A percentile compares a stretch with the other conserved stretches of the same genome.
Evolutionary conservation across 35 echinoderm and acorn worm species (phyloP).

Genomic region (Heliocidaris tuberculata): DNA sequence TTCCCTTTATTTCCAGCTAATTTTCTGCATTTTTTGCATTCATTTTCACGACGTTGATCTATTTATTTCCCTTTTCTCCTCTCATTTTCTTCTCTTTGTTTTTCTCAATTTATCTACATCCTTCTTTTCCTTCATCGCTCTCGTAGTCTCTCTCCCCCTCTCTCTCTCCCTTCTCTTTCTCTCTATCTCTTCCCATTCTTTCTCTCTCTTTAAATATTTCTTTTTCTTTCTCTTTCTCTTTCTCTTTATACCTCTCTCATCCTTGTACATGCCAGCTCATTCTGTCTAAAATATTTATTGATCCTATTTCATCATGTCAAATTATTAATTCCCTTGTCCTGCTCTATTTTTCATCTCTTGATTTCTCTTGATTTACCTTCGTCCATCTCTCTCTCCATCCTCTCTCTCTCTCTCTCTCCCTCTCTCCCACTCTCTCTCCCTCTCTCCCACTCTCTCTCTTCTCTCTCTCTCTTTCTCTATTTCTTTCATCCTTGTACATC

Average conservation of each 20-base stretch:
- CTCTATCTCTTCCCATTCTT: not conserved
- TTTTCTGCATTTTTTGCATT: not conserved
- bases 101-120: not conserved
- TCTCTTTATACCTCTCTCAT: not conserved
- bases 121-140: not conserved
- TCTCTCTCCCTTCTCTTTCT: not conserved
- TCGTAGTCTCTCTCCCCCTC: not conserved
- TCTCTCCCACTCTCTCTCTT: too few species aligned
- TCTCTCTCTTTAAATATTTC: not conserved
- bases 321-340: too few species aligned
- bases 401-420: not conserved
- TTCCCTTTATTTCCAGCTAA: not conserved
- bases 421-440: not conserved
- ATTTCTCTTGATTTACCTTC: too few species aligned
- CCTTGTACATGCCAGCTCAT: too few species aligned
- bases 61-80: not conserved
- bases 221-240: not conserved
- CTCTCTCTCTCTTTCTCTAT: not conserved
- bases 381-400: not conserved
- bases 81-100: not conserved
- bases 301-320: too few species aligned
- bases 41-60: not conserved
- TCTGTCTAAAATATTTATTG: too few species aligned
- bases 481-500: not conserved
- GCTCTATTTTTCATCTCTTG: too few species aligned